Conservation (phyloP, 2,888 invertebrate genomes). For the Norana najaformis region DNA sequence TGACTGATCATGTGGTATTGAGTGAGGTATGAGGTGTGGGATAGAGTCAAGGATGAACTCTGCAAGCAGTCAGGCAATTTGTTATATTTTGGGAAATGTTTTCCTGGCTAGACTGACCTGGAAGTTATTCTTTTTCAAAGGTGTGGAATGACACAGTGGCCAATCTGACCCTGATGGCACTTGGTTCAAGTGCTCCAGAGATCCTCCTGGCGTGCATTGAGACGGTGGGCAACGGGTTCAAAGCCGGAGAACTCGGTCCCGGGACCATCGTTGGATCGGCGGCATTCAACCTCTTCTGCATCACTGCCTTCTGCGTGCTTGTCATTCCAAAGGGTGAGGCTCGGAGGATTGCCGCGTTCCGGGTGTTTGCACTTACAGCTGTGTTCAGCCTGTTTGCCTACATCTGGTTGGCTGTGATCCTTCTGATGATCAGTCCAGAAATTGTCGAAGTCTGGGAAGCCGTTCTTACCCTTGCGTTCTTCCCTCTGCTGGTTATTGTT, state of each 20-base stretch:
- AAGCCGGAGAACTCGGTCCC: conserved; percentile 95
- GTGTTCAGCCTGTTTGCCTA: conserved; percentile 98
- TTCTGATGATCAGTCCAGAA: conserved; percentile 83
- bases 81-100: not conserved
- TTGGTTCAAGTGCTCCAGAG: conserved; percentile 97
- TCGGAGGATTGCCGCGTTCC: conserved; percentile 78
- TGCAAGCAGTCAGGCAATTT: not conserved
- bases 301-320: conserved; percentile 88
- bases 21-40: not conserved
- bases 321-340: conserved; percentile 91
- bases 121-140: conserved; percentile 18
- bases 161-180: conserved; percentile 95
- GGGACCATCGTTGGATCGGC: conserved; percentile 98
- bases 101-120: not conserved
- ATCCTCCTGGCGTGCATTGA: conserved; percentile 96
- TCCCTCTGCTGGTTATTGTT: conserved; percentile 91
- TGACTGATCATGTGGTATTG: not conserved
- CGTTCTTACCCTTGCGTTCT: conserved; percentile 89
- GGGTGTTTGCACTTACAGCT: conserved; percentile 94
- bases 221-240: conserved; percentile 81
- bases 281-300: conserved; percentile 96
- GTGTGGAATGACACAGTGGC: conserved; percentile 97
- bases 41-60: not conserved
- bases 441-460: conserved; percentile 96
- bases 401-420: conserved; percentile 94